Conservation (phyloP, 2,797 vertebrate species). For the Neoniphon sammara region DNA sequence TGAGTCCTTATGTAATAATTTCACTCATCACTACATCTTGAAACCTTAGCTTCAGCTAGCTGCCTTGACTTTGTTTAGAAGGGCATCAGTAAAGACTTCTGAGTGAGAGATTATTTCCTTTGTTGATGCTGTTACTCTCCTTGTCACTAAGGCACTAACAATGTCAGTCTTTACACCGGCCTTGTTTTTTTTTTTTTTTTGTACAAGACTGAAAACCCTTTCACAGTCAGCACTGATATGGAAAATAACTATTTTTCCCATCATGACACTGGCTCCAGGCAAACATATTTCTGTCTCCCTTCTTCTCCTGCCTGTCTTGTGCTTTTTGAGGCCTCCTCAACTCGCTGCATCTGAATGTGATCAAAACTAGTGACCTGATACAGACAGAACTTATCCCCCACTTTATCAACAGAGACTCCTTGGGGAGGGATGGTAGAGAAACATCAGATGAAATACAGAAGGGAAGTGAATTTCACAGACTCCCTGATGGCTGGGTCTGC, state of each 20-base stretch:
- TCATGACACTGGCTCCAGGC: constrained; percentile 18
- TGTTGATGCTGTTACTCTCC: too few relatives aligned
- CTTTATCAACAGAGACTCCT: neutral
- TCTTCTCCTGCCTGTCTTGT: constrained; percentile 12
- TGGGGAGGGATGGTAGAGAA: constrained; percentile 14
- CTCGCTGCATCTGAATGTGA: neutral
- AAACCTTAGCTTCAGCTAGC: too few relatives aligned
- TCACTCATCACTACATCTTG: too few relatives aligned
- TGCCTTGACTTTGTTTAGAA: too few relatives aligned
- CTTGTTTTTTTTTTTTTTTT: too few relatives aligned
- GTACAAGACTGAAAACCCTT: constrained; percentile 20
- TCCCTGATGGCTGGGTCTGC: constrained; percentile 3
- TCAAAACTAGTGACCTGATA: constrained; percentile 16
- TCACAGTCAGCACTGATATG: constrained; percentile 26
- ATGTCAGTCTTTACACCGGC: too few relatives aligned
- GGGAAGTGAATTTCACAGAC: neutral
- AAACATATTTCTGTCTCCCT: constrained; percentile 14
- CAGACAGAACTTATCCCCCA: constrained; percentile 13
- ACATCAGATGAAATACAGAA: neutral
- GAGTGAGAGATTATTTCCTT: too few relatives aligned
- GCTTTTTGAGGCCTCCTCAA: constrained; percentile 25
- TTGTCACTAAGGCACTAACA: too few relatives aligned
- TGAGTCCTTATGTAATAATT: too few relatives aligned
- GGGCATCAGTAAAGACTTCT: too few relatives aligned
- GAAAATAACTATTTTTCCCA: constrained; percentile 18